Base-by-base conservation (phyloP, 1,140 invertebrate species). In the Latrodectus geometricus region DNA sequence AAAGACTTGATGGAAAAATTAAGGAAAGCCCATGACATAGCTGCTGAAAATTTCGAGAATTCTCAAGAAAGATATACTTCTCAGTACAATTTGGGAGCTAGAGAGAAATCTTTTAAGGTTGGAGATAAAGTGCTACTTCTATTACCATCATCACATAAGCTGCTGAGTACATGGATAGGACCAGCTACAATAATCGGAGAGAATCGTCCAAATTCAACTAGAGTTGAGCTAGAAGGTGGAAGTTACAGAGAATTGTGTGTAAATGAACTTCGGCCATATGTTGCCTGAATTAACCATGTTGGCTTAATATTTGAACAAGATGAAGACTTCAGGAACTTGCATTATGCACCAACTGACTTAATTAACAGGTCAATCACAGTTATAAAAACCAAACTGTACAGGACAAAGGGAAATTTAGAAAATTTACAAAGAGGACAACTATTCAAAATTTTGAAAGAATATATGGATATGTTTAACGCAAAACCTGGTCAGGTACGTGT, bases 1-100 rank as follows among this genome's bases (percentile, higher is more conserved):
- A 11, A 70, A 70, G 68, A 70, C 9, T n/a, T 70, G 20, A 70
- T 21, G n/a, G 11, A 70, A 15, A 70, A 70, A 70, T 21, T 70
- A 2, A 35, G n/a, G n/a, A 21, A 21, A 11, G 68, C 4, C 8
- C n/a, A 20, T 20, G 23, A 70, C 1, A 11, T 21, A 70, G 68
- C 4, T 12, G 14, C n/a, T 21, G n/a, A 21, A 70, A 70, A 70
- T 21, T 70, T 9, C 11, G 20, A 70, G 23, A 11, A 15, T 7
- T 70, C n/a, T 0, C 68, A 70, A 70, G n/a, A 20, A 2, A 8
- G 11, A 2, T 70, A 70, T 35, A n/a, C 1, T 21, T 35, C 4
- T 35, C 68, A 35, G 1, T 70, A 70, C 8, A 70, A 70, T 35
- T n/a, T 70, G 3, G 2, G 68, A 11, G 11, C 68, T 21, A 20